Evolutionary conservation across 2,888 invertebrate species (phyloP), one percentile per base, ranked within the genome.

Genomic region (Xestoiulus laeticollis): DNA sequence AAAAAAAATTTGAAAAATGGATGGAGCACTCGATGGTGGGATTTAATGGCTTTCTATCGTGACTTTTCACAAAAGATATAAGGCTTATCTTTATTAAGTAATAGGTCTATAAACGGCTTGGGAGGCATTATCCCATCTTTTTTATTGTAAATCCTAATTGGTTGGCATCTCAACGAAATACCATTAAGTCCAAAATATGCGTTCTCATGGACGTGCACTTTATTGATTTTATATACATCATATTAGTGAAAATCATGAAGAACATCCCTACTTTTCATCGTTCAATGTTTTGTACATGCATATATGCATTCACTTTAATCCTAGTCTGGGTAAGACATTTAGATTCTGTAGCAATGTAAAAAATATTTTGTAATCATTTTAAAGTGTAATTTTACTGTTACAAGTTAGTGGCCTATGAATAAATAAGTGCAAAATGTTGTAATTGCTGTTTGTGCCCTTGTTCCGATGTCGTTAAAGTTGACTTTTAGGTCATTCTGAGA

Each of bases 21-120:
- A 68, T 68, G 68, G 68, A 68, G 68, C 68, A 68, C 68, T 68
- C 68, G 26, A 68, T 68, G 68, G 68, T 68, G 68, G 68, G 68
- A 68, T 68, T 68, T 68, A 68, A 68, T 68, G 68, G 68, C 68
- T 68, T 68, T 26, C 68, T 68, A 68, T 68, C 68, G 68, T 68
- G 68, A 68, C 68, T 68, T 68, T 68, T 68, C 68, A 68, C 68
- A 68, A 26, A 68, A 68, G 68, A 68, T 68, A 68, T 68, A 68
- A 68, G 22, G 68, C 68, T 68, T 68, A 68, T 68, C 68, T 68
- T 68, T 68, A 68, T 68, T 68, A 68, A 68, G 68, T 68, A 68
- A 68, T 68, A 26, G 68, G 68, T 26, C 68, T 68, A 68, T 68
- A 68, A 68, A 68, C 68, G 68, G 68, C 68, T 68, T 26, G 68